These are phyloP conservation scores for Cremastobaeus sp. DNA, from an alignment of 2,888 invertebrate genomes.

Conservation along the genomic window DNA sequence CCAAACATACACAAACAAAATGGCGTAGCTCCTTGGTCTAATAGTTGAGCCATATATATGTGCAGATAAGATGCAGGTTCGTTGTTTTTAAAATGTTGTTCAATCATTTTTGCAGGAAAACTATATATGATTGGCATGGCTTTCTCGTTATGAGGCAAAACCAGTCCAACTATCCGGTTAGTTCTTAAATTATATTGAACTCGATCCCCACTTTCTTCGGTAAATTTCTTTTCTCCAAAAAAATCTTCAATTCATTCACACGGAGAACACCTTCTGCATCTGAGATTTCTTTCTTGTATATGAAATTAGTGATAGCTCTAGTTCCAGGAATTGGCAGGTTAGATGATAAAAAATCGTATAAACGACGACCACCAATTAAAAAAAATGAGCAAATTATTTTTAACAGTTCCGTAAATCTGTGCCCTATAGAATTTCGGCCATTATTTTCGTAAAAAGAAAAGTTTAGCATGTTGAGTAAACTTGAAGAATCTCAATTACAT, in stretches of 20 bases:
- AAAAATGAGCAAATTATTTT: background rate
- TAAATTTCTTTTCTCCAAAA: background rate
- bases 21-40: conserved; percentile 54
- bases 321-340: background rate
- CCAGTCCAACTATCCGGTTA: conserved; percentile 64
- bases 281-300: background rate
- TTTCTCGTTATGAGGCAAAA: conserved; percentile 58
- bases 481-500: background rate
- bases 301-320: background rate
- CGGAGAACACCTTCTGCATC: conserved; percentile 1
- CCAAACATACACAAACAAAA: conserved; percentile 65
- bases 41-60: conserved; percentile 62
- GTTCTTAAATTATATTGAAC: conserved; percentile 53
- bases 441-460: background rate
- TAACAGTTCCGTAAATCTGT: background rate
- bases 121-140: conserved; percentile 55
- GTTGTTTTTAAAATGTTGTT: conserved; percentile 53
- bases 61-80: conserved; percentile 55
- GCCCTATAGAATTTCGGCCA: background rate
- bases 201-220: background rate
- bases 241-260: conserved; percentile 5
- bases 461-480: background rate
- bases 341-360: background rate
- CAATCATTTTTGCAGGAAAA: conserved; percentile 53
- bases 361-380: background rate